Evolutionary conservation across 2,113 vertebrate species (phyloP).

Genomic region (Protobothrops flavoviridis): DNA sequence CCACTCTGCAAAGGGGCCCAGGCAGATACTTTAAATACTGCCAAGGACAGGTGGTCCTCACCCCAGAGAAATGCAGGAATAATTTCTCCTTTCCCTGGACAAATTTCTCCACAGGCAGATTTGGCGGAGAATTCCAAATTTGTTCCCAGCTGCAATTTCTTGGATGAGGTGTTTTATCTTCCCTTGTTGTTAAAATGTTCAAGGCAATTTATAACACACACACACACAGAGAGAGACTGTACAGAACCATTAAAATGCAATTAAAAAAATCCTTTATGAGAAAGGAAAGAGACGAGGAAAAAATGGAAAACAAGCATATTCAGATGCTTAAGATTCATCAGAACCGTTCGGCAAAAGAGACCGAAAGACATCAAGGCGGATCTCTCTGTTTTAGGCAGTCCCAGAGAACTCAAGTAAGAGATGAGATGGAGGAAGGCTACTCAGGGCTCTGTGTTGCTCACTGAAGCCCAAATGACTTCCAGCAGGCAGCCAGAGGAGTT

Average conservation of each 20-base stretch:
- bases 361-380: background rate
- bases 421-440: background rate
- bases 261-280: background rate
- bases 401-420: background rate
- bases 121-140: background rate
- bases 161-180: background rate
- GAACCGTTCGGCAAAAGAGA: background rate
- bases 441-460: background rate
- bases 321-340: background rate
- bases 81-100: background rate
- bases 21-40: background rate
- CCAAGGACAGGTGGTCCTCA: background rate
- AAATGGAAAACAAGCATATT: background rate
- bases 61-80: background rate
- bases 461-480: background rate
- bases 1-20: background rate
- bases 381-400: background rate
- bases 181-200: background rate
- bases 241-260: background rate
- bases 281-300: background rate
- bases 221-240: background rate
- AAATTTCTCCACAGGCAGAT: background rate
- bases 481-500: background rate
- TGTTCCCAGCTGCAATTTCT: background rate
- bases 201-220: background rate